Base-by-base conservation (phyloP, 1,140 invertebrate species). In the Diachasmimorpha longicaudata region DNA sequence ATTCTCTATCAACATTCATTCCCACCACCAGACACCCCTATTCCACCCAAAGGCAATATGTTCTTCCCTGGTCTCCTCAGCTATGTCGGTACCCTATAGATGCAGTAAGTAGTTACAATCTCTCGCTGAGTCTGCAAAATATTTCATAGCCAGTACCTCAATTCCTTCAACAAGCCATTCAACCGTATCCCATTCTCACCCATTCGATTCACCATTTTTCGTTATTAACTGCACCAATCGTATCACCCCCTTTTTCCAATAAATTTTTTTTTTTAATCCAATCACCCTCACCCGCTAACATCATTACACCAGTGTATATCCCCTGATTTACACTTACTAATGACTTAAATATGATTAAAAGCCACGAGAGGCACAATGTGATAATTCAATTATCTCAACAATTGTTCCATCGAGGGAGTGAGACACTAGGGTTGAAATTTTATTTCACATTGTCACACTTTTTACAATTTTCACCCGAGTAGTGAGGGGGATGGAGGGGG, bases 121-220 rank as follows among this genome's bases (percentile, higher is more conserved):
- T 9, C 6, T 52, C 48, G 48, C 48, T 75, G 77, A 78, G 73
- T 78, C 73, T 13, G 74, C 69, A 66, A 75, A 78, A 78, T 78
- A 78, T 78, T 78, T 75, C 72, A 74, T 74, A 70, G 76, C 76
- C 25, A 25, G 25, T 71, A 68, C 48, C n/a, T 52, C 9, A 42
- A 42, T 42, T 42, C 39, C 39, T 42, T 13, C 39, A 11, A 10
- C 39, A 42, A 42, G 31, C 68, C 48, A 67, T 70, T 69, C 66
- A 46, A 74, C 76, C 72, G 70, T 78, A 78, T 78, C 77, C 44
- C 69, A 69, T 75, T 46, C 63, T 68, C 39, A 69, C 46, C 70
- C n/a, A n/a, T 46, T 44, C 67, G 37, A 69, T 36, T 46, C 46
- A 37, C 75, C 70, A 68, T 63, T 37, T 31, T 36, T 67, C 55